Conservation (phyloP, 2,113 vertebrate genomes). For the Gorsachius goisagi region DNA sequence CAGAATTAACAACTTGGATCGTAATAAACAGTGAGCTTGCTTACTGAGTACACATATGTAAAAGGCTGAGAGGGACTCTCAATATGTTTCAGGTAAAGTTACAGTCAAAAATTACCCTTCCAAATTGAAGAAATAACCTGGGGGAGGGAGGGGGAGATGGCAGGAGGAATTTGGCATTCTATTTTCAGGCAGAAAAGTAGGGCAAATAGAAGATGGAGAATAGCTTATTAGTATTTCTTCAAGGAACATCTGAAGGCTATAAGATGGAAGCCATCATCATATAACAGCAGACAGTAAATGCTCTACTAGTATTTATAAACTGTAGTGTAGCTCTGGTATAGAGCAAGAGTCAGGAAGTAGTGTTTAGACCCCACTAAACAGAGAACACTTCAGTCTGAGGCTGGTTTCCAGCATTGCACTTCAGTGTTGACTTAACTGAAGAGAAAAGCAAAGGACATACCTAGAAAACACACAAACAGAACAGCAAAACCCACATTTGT, state of each 20-base stretch:
- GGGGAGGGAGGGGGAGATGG: accelerated
- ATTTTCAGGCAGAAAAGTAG: neutral
- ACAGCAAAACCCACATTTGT: accelerated
- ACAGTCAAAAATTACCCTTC: neutral
- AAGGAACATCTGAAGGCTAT: neutral
- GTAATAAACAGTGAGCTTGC: neutral
- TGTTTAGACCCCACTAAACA: neutral
- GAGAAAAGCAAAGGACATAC: neutral
- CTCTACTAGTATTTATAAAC: neutral
- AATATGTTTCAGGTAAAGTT: neutral
- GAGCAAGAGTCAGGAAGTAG: neutral
- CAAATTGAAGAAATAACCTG: neutral
- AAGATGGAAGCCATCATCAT: neutral
- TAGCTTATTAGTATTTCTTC: neutral
- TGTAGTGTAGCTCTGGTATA: neutral
- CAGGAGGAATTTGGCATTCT: neutral
- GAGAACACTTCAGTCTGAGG: neutral
- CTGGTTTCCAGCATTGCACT: neutral
- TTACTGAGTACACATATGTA: neutral
- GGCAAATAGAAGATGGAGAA: neutral
- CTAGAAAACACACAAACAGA: neutral
- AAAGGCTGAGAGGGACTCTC: neutral
- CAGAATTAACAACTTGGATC: neutral
- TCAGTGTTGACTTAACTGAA: neutral
- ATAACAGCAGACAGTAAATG: neutral